Evolutionary conservation across 2,888 invertebrate species (phyloP), one percentile per base, ranked within the genome.

Genomic region (Bombylius major): DNA sequence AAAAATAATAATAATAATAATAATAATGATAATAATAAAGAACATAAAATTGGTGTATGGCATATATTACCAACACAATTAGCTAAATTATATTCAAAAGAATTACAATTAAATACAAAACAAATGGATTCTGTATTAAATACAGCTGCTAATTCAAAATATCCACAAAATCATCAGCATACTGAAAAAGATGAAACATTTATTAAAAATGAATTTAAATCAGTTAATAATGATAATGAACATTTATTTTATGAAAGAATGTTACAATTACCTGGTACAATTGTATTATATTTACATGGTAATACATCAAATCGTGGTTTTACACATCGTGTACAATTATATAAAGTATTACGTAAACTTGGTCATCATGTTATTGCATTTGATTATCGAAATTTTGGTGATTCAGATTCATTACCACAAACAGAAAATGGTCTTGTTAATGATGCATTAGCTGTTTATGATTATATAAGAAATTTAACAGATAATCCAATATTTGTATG

Each of bases 381-480:
- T 64, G 93, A 93, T 71, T 93, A 93, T 70, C 78, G 92, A 81
- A 88, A 87, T 55, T 91, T 88, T 67, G 90, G 86, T 0, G 89
- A 91, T 67, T 89, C 89, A 0, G 82, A 84, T 33, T 75, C 78
- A 44, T 70, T 82, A 1, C 71, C 75, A 5, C 84, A 87, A 0
- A 80, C 86, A 0, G 96, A 96, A 72, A 77, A 78, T 3, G 94
- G 92, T 0, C 83, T 95, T 1, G 90, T 95, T 4, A 80, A 81
- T 33, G 97, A 98, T 69, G 82, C 89, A 0, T 75, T 86, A 58
- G 78, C 81, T 54, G 82, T 93, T 0, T 88, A 86, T 66, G 80
- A 86, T 60, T 96, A 93, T 86, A 75, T 93, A 0, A 66, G 65
- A 34, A 77, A 76, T 36, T 49, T 67, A 49, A 79, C 80, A 4